Evolutionary conservation across 1,140 invertebrate genomes (phyloP).

Genomic region (Drosophila pruinosa): DNA sequence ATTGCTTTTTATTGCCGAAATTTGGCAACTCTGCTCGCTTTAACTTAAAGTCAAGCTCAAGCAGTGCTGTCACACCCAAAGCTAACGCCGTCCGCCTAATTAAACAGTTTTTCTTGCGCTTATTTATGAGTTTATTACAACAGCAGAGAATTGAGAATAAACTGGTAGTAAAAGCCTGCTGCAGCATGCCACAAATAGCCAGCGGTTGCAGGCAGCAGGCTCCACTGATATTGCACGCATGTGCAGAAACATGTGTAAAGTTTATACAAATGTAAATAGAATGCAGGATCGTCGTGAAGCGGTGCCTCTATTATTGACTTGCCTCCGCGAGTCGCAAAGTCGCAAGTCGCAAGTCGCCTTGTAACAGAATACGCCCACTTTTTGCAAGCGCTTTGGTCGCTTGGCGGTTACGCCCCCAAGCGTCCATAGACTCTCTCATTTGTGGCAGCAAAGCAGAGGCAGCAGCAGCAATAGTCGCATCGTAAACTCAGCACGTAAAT

Average conservation of each 20-base stretch:
- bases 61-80: background rate
- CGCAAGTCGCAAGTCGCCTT: conserved; percentile 29
- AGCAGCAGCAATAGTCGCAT: conserved; percentile 48
- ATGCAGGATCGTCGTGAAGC: conserved; percentile 23
- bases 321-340: background rate
- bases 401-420: conserved; percentile 65
- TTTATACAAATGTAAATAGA: conserved; percentile 62
- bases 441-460: conserved; percentile 9
- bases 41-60: background rate
- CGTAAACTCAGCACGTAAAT: conserved; percentile 83
- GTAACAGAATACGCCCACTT: conserved; percentile 62
- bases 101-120: background rate
- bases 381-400: conserved; percentile 33
- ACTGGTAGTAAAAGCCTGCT: background rate
- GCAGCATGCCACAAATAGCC: conserved; percentile 5
- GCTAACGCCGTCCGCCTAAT: conserved; percentile 8
- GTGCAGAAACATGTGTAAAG: conserved; percentile 47
- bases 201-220: conserved; percentile 1
- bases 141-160: background rate
- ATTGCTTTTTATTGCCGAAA: background rate
- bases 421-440: background rate
- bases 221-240: conserved; percentile 24
- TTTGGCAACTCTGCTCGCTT: background rate
- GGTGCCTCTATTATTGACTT: conserved; percentile 44
- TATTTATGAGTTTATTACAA: conserved; percentile 10